These are phyloP conservation scores for Stomatorhinus ivindoensis DNA, from an alignment of 2,113 vertebrate species.

Conservation along the genomic window DNA sequence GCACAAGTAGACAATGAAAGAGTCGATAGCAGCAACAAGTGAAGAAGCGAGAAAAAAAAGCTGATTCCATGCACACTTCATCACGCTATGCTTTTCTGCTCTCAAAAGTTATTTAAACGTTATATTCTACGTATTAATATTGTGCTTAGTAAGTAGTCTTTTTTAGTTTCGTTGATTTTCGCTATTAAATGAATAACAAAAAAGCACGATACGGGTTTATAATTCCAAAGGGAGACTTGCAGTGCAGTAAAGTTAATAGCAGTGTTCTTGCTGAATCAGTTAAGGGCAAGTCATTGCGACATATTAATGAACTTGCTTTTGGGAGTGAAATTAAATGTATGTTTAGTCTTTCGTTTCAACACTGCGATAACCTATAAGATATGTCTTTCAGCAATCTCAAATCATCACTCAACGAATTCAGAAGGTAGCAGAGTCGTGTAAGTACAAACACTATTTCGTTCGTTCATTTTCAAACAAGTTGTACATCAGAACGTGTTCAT, in stretches of 20 bases:
- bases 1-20: background rate
- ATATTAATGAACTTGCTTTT: background rate
- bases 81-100: background rate
- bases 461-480: background rate
- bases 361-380: background rate
- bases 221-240: background rate
- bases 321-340: background rate
- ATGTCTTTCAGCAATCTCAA: background rate
- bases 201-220: background rate
- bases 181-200: background rate
- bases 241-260: background rate
- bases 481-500: background rate
- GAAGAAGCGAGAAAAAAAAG: background rate
- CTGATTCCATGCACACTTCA: background rate
- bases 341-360: background rate
- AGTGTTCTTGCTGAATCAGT: background rate
- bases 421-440: background rate
- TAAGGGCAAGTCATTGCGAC: background rate
- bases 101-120: background rate
- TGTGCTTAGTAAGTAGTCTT: background rate
- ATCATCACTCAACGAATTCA: background rate
- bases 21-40: slow-evolving; percentile 1
- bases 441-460: background rate
- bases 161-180: background rate
- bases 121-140: background rate